A percentile compares a stretch with the other conserved stretches of the same genome.
Conservation (phyloP, 92 coral and sea anemone species). For the Siderastrea radians region DNA sequence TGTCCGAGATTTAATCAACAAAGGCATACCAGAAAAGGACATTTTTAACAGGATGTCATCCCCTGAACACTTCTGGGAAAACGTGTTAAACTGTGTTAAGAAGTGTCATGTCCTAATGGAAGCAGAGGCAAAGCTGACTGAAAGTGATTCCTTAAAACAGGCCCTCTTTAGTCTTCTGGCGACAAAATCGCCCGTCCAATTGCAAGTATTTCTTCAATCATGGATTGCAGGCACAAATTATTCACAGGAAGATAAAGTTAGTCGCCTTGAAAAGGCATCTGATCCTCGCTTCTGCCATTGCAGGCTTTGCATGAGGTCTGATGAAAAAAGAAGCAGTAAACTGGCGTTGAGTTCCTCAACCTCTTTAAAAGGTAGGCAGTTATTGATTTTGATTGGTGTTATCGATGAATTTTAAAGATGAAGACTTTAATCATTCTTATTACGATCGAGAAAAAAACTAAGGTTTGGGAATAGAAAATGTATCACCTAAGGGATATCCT, state of each 20-base stretch:
- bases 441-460: too few species aligned
- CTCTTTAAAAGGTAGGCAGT: neutral
- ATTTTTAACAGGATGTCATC: slow-evolving; percentile 1
- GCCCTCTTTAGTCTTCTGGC: neutral
- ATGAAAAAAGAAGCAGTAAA: neutral
- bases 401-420: too few species aligned
- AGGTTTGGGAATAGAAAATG: too few species aligned
- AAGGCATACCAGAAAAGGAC: slow-evolving; percentile 18
- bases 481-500: too few species aligned
- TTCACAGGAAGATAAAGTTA: neutral
- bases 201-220: neutral
- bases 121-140: neutral
- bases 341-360: neutral
- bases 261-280: neutral
- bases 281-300: slow-evolving; percentile 12
- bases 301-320: neutral
- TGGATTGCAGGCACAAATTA: neutral
- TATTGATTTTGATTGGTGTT: neutral
- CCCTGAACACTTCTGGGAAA: slow-evolving; percentile 13
- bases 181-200: neutral
- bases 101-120: neutral
- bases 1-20: neutral
- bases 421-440: too few species aligned
- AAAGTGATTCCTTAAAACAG: neutral
- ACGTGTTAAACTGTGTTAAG: neutral